phyloP scores from a whole-genome alignment of 1,140 invertebrate species.

The Drosophila cardini region DNA sequence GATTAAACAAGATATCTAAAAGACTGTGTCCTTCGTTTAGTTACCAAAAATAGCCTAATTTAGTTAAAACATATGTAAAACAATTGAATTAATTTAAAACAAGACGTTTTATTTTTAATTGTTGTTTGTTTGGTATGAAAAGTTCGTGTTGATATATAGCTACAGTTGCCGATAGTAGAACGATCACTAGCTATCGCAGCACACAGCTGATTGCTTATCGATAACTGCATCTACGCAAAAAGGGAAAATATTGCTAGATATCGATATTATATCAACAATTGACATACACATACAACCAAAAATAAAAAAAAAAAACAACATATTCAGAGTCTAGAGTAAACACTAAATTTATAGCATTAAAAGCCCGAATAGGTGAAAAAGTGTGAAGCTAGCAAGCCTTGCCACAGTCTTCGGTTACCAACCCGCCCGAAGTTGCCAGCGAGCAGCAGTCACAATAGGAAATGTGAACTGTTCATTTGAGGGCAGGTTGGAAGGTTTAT shows the following conservation, averaged over 20 bases:
- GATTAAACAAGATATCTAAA: not conserved
- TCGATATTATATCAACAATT: slow-evolving; percentile 59
- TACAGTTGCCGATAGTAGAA: not conserved
- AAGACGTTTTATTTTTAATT: not conserved
- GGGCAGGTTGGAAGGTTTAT: slow-evolving; percentile 66
- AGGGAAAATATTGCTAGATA: slow-evolving; percentile 37
- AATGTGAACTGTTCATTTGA: slow-evolving; percentile 65
- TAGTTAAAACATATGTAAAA: not conserved
- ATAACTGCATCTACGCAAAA: slow-evolving; percentile 24
- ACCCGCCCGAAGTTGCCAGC: slow-evolving; percentile 10
- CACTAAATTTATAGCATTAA: slow-evolving; percentile 44
- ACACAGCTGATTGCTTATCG: slow-evolving; percentile 29
- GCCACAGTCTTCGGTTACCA: slow-evolving; percentile 19
- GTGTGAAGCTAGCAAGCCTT: slow-evolving; percentile 20
- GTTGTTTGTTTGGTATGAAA: not conserved
- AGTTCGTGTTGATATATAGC: not conserved
- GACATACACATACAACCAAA: slow-evolving; percentile 45
- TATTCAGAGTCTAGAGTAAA: slow-evolving; percentile 54
- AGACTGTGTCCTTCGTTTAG: too few relatives aligned
- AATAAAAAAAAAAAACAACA: slow-evolving; percentile 16
- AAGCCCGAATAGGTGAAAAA: slow-evolving; percentile 21
- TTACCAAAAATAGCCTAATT: too few relatives aligned
- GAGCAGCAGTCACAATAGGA: slow-evolving; percentile 22
- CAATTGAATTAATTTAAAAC: too few relatives aligned
- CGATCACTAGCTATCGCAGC: not conserved